These are phyloP conservation scores for Psittacula derbiana DNA, from an alignment of 2,797 vertebrate genomes.

Conservation along the genomic window DNA sequence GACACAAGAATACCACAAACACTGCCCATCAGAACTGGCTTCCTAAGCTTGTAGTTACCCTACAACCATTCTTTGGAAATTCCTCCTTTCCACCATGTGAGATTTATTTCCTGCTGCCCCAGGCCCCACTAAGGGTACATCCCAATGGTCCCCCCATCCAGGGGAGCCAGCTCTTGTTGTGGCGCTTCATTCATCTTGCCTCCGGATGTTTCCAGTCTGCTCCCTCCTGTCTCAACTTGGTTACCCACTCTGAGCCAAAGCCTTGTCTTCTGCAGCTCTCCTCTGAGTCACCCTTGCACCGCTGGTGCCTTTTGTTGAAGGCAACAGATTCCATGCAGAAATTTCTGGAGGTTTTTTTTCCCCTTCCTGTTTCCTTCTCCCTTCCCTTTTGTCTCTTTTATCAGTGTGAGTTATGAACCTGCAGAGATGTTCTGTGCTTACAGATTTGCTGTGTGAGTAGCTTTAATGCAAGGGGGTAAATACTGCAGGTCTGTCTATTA, in stretches of 20 bases:
- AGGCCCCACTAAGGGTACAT: neutral
- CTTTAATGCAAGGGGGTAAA: neutral
- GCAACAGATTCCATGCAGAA: neutral
- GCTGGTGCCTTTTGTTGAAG: neutral
- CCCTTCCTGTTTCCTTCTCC: neutral
- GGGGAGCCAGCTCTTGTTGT: neutral
- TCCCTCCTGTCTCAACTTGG: neutral
- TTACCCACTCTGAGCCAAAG: constrained; percentile 12
- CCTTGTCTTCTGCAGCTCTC: neutral
- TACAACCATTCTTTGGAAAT: neutral
- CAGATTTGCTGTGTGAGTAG: neutral
- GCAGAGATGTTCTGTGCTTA: neutral
- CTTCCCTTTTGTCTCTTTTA: neutral
- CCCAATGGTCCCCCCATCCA: fast-evolving
- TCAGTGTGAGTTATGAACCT: neutral
- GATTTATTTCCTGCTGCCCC: neutral
- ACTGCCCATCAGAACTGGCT: neutral
- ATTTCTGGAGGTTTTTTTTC: neutral
- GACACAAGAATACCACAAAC: neutral
- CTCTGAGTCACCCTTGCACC: neutral
- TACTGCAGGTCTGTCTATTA: neutral
- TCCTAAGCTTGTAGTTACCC: neutral
- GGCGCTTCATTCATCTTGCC: neutral
- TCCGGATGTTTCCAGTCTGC: neutral
- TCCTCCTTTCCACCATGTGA: neutral